Percentiles rank a stretch among this genome's conserved stretches.
Evolutionary conservation across 35 echinoderm and acorn worm species (phyloP).

Genomic region (Ptychodera flava): DNA sequence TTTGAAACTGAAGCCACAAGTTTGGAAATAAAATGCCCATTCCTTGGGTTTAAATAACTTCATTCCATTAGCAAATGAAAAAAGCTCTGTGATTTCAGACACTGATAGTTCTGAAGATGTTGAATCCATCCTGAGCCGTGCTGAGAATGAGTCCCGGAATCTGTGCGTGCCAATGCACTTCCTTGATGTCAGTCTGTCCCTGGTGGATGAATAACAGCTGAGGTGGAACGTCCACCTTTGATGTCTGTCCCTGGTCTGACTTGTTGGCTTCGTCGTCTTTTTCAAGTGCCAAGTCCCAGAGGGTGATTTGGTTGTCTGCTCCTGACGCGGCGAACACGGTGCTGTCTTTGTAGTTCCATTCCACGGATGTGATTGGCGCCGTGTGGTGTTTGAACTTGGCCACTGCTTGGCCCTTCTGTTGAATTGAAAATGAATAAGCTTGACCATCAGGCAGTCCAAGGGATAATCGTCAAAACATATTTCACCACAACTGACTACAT

Average conservation of each 20-base stretch:
- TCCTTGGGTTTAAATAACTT: too few species aligned
- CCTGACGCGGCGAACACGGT: conserved; percentile 83
- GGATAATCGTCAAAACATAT: too few species aligned
- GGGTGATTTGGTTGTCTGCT: conserved; percentile 79
- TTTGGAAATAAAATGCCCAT: too few species aligned
- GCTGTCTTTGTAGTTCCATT: conserved; percentile 79
- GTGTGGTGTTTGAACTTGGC: conserved; percentile 98
- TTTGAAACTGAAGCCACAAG: too few species aligned
- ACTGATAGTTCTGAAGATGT: conserved; percentile 96
- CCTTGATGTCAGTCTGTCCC: conserved; percentile 92
- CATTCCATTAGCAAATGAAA: too few species aligned
- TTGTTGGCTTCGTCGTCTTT: conserved; percentile 39
- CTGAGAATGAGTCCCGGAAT: conserved; percentile 82
- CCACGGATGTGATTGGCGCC: conserved; percentile 76
- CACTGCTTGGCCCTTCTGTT: conserved; percentile 73
- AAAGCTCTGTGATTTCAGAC: too few species aligned
- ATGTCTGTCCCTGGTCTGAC: conserved; percentile 9
- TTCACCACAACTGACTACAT: neutral
- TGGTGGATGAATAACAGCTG: conserved; percentile 96
- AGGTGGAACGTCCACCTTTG: conserved; percentile 55
- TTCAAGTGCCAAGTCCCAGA: conserved; percentile 92
- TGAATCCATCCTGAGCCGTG: conserved; percentile 87
- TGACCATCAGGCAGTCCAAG: neutral
- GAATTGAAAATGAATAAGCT: neutral
- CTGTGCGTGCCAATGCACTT: conserved; percentile 92